Evolutionary conservation across 2,797 vertebrate genomes (phyloP), one percentile per base, ranked within the genome.

Genomic region (Botia almorhae): DNA sequence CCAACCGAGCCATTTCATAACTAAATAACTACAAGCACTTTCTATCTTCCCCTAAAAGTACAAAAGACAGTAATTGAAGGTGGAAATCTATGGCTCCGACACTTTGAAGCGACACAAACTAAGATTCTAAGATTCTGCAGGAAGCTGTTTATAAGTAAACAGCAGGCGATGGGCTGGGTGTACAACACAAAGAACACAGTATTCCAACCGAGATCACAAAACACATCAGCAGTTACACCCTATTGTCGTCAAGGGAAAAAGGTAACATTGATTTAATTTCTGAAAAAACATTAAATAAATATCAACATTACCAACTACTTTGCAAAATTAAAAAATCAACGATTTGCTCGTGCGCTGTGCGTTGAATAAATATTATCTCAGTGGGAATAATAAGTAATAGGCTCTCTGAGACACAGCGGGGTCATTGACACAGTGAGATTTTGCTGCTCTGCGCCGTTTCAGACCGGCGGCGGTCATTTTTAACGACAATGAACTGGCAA

Each of bases 51-150:
- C 36, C 17, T 36, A 51, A 61, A 61, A 61, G 61, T 16, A 78
- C 0, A 4, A 48, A 78, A 51, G 43, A 7, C 12, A 13, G 43
- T 53, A 78, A 63, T 39, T 46, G 50, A 51, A 71, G 61, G 29
- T 39, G 50, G n/a, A 71, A 71, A 69, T 69, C 36, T 69, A 77
- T 60, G 53, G 23, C 23, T 77, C 17, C n/a, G 48, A 46, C 53
- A 33, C 12, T 48, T n/a, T 8, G 3, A 69, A 77, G 39, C 29
- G 75, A 48, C 53, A 60, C 23, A 67, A 53, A 65, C n/a, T 23
- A 36, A 43, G 21, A 69, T 69, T 69, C n/a, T 23, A 36, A 43
- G 21, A 69, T 69, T 69, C 39, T 60, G 11, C 23, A 26, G 14
- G 51, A 58, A 23, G 53, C 3, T 14, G 8, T 69, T 68, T 69